Conservation (phyloP, 2,888 invertebrate genomes). For the Xanthorhoe spadicearia region DNA sequence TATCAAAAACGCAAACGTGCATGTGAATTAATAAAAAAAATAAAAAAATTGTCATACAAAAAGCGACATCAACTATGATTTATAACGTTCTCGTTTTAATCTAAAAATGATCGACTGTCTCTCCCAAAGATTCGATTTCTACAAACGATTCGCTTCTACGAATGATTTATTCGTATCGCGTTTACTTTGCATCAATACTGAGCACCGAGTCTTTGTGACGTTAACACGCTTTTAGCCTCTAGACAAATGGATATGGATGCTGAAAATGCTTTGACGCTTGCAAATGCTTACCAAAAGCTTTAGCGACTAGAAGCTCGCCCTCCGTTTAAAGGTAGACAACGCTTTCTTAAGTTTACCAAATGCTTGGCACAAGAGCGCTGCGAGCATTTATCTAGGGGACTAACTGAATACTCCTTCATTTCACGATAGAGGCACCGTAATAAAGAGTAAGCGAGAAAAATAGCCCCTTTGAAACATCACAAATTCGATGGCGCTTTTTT, state of each 20-base stretch:
- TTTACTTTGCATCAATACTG: constrained; percentile 59
- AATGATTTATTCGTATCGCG: constrained; percentile 74
- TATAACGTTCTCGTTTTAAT: constrained; percentile 52
- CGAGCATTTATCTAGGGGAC: constrained; percentile 7
- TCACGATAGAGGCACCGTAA: constrained; percentile 49
- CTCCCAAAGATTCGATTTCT: constrained; percentile 63
- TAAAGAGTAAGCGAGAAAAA: constrained; percentile 64
- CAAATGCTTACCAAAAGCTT: neutral
- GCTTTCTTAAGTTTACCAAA: neutral
- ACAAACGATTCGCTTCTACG: constrained; percentile 59
- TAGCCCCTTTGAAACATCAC: constrained; percentile 63
- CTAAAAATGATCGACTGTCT: constrained; percentile 61
- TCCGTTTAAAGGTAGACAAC: neutral
- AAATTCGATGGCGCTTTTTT: constrained; percentile 59
- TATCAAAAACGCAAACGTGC: neutral
- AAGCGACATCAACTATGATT: constrained; percentile 41
- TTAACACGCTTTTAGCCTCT: constrained; percentile 53
- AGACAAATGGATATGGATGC: constrained; percentile 17
- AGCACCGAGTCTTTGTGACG: constrained; percentile 62
- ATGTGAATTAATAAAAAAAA: neutral
- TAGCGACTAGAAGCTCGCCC: neutral
- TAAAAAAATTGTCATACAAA: constrained; percentile 17
- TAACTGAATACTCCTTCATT: constrained; percentile 49
- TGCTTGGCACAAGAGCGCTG: neutral
- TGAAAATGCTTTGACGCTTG: neutral